Conservation (phyloP, 2,888 invertebrate genomes). For the Eupithecia subfuscata region DNA sequence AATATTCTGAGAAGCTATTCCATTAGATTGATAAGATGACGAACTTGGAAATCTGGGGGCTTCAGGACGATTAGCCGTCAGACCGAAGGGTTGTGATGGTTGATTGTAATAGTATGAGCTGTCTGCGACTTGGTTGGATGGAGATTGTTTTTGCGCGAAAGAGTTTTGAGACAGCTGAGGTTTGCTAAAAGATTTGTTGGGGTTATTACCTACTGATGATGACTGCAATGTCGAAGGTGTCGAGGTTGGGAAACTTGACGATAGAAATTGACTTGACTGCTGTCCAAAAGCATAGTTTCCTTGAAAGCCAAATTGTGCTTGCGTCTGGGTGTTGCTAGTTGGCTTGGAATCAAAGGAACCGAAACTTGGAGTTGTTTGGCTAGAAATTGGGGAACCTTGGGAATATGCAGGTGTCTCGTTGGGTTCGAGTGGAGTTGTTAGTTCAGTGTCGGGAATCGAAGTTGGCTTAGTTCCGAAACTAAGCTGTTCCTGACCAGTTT, state of each 20-base stretch:
- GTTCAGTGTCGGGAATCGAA: slow-evolving; percentile 55
- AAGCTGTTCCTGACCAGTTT: slow-evolving; percentile 9
- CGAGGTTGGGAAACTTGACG: slow-evolving; percentile 26
- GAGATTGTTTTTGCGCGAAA: slow-evolving; percentile 41
- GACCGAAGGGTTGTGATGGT: slow-evolving; percentile 61
- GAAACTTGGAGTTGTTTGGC: slow-evolving; percentile 26
- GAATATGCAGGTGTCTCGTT: slow-evolving; percentile 35
- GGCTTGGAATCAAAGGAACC: slow-evolving; percentile 22
- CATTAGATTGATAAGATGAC: slow-evolving; percentile 56
- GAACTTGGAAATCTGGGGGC: slow-evolving; percentile 52
- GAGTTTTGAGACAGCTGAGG: slow-evolving; percentile 6
- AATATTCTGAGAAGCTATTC: slow-evolving; percentile 37
- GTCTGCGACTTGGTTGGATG: slow-evolving; percentile 51
- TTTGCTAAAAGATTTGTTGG: not conserved
- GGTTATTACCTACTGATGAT: not conserved
- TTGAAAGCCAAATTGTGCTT: slow-evolving; percentile 26
- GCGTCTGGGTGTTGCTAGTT: slow-evolving; percentile 20
- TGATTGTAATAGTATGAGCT: slow-evolving; percentile 67
- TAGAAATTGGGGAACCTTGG: slow-evolving; percentile 29
- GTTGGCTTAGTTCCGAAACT: slow-evolving; percentile 21
- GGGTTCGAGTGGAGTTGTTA: slow-evolving; percentile 62
- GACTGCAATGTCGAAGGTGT: slow-evolving; percentile 20
- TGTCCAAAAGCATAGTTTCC: slow-evolving; percentile 26
- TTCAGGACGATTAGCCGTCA: slow-evolving; percentile 43
- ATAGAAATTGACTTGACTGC: slow-evolving; percentile 28